A percentile compares a stretch with the other conserved stretches of the same genome.
Evolutionary conservation across 2,113 vertebrate genomes (phyloP).

Genomic region (Carassius carassius): DNA sequence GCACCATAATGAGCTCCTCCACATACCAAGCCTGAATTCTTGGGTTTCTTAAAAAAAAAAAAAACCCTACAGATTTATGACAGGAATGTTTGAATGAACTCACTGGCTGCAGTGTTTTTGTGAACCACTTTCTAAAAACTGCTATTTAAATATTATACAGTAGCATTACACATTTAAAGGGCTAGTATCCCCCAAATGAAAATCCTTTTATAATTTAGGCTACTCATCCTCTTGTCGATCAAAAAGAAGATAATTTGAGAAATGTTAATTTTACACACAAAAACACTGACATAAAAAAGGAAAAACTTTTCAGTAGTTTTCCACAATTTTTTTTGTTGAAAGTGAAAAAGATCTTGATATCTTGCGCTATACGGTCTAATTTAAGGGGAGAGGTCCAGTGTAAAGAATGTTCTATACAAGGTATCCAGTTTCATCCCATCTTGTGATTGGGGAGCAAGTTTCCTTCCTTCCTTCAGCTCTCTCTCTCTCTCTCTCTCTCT

Average conservation of each 20-base stretch:
- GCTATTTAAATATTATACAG: neutral
- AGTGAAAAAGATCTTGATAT: neutral
- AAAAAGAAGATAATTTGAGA: too few relatives aligned
- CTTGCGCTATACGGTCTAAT: neutral
- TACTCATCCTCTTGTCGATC: neutral
- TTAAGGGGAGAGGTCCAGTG: neutral
- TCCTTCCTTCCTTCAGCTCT: constrained; percentile 41
- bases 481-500: too few relatives aligned
- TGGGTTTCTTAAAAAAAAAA: constrained; percentile 55
- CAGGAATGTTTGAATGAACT: constrained; percentile 70
- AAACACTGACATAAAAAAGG: too few relatives aligned
- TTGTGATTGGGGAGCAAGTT: constrained; percentile 11
- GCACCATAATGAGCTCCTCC: constrained; percentile 34
- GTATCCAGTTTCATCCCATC: constrained; percentile 41
- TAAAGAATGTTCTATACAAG: constrained; percentile 39
- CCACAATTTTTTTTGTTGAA: neutral
- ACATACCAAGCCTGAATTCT: constrained; percentile 63
- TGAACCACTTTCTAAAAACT: neutral
- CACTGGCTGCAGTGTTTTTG: constrained; percentile 54
- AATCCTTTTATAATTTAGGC: too few relatives aligned
- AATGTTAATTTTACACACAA: too few relatives aligned
- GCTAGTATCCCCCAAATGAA: neutral
- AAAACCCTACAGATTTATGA: constrained; percentile 66
- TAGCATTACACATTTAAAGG: neutral
- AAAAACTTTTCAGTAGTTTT: too few relatives aligned